These are phyloP conservation scores for Heliconius nattereri DNA, from an alignment of 1,140 invertebrate genomes.

Conservation along the genomic window DNA sequence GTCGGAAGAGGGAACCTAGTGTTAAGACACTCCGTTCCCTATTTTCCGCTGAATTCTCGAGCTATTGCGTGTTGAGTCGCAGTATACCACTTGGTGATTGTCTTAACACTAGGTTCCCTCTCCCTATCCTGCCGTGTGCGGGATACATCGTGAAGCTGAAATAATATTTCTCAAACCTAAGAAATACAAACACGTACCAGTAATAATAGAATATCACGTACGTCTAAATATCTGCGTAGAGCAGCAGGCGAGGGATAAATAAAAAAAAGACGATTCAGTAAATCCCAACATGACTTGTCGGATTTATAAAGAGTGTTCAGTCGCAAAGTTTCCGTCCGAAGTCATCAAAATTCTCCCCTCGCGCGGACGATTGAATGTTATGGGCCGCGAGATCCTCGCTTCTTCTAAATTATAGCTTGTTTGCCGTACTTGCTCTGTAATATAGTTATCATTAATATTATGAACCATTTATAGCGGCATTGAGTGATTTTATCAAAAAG, in stretches of 20 bases:
- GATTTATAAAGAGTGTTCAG: conserved; percentile 74
- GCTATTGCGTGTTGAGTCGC: too few species aligned
- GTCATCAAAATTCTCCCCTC: conserved; percentile 76
- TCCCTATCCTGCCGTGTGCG: too few species aligned
- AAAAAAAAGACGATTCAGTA: conserved; percentile 71
- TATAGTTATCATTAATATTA: conserved; percentile 40
- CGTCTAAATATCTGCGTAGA: conserved; percentile 57
- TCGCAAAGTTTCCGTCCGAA: conserved; percentile 68
- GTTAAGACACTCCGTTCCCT: too few species aligned
- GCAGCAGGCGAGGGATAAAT: conserved; percentile 68
- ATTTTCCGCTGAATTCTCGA: too few species aligned
- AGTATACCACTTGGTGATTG: too few species aligned
- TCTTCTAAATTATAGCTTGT: conserved; percentile 65
- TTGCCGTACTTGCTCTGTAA: conserved; percentile 57
- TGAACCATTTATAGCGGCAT: background rate
- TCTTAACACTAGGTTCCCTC: too few species aligned
- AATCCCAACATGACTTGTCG: conserved; percentile 72
- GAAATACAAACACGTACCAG: background rate
- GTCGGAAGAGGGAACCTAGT: too few species aligned
- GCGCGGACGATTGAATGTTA: conserved; percentile 77
- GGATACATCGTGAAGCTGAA: too few species aligned
- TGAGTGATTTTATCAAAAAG: background rate
- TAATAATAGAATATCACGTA: conserved; percentile 22
- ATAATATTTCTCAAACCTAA: background rate
- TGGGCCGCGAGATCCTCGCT: conserved; percentile 67